Percentiles rank a stretch among this genome's conserved stretches.
phyloP scores from a whole-genome alignment of 2,113 vertebrate genomes.

The Lophotis ruficrista region DNA sequence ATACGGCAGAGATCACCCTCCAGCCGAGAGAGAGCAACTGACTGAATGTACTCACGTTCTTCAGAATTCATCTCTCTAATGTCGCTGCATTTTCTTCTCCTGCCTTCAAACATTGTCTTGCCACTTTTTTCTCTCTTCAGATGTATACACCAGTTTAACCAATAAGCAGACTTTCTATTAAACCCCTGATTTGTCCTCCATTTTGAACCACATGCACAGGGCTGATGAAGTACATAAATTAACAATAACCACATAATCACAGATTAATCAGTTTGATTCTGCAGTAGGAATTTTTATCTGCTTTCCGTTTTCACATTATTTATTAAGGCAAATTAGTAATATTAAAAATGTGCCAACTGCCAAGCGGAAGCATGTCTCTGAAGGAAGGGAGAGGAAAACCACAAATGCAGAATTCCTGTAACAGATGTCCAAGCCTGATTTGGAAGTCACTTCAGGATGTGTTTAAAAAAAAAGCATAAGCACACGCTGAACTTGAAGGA shows the following conservation, averaged over 20 bases:
- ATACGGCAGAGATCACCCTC: conserved; percentile 70
- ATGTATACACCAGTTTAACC: background rate
- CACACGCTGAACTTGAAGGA: background rate
- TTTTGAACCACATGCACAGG: background rate
- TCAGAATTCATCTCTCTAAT: conserved; percentile 29
- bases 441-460: background rate
- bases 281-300: background rate
- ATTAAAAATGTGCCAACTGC: background rate
- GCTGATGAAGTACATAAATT: background rate
- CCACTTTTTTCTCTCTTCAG: background rate
- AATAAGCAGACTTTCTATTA: background rate
- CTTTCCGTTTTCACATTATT: background rate
- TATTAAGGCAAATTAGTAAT: background rate
- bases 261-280: background rate
- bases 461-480: background rate
- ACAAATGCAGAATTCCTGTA: background rate
- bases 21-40: conserved; percentile 59
- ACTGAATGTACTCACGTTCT: conserved; percentile 12
- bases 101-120: background rate
- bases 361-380: background rate
- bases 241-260: background rate
- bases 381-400: background rate
- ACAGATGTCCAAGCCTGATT: background rate
- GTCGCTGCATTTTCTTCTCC: conserved; percentile 15
- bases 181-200: background rate